Evolutionary conservation across 2,797 vertebrate genomes (phyloP).

Genomic region (Anas bahamensis): DNA sequence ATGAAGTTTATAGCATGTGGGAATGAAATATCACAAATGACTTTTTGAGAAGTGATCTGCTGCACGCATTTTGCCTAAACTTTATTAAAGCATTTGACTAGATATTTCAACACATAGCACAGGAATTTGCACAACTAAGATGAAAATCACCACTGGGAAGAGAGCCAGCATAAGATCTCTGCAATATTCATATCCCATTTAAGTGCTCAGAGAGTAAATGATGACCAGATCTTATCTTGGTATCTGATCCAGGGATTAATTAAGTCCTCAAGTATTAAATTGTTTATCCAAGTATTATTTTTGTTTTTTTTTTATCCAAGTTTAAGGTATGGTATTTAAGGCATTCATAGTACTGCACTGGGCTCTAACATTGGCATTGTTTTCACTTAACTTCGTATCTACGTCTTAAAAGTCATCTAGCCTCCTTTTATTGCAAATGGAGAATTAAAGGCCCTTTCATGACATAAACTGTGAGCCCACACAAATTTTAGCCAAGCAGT

Average conservation of each 20-base stretch:
- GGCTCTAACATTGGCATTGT: not conserved
- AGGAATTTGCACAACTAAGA: not conserved
- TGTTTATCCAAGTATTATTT: not conserved
- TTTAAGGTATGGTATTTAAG: not conserved
- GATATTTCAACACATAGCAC: not conserved
- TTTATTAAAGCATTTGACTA: not conserved
- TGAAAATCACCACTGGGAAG: not conserved
- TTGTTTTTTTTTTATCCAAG: not conserved
- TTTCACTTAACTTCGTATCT: not conserved
- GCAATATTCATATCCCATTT: not conserved
- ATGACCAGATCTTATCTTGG: not conserved
- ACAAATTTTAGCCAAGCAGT: not conserved
- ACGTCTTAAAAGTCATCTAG: not conserved
- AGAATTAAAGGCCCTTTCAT: not conserved
- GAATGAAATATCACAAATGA: not conserved
- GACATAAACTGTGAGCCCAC: not conserved
- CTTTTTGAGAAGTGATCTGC: not conserved
- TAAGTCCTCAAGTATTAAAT: not conserved
- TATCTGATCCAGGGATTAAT: not conserved
- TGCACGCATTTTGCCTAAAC: not conserved
- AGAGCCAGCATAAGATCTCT: not conserved
- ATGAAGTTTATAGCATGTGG: not conserved
- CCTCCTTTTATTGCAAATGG: not conserved
- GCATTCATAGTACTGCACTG: not conserved
- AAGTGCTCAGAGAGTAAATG: not conserved